Percentiles rank a stretch among this genome's conserved stretches.
Evolutionary conservation across 2,113 vertebrate genomes (phyloP).

Genomic region (Mesocricetus auratus): DNA sequence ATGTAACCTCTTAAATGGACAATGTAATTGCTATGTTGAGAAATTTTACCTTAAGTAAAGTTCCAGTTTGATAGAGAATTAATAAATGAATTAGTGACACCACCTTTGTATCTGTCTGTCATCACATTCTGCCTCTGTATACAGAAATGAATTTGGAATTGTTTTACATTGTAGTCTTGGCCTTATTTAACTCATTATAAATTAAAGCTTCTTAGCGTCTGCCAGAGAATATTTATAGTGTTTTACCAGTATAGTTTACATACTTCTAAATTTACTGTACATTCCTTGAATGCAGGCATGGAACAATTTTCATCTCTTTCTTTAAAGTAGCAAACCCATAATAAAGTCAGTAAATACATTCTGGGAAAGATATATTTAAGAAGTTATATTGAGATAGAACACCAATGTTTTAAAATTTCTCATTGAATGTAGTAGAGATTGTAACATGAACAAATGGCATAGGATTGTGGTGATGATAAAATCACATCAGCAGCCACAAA

Average conservation of each 20-base stretch:
- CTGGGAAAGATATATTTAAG: slow-evolving; percentile 1
- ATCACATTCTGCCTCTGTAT: not conserved
- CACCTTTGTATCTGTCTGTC: slow-evolving; percentile 21
- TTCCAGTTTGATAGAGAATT: slow-evolving; percentile 33
- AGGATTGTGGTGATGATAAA: slow-evolving; percentile 21
- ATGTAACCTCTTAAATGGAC: slow-evolving; percentile 6
- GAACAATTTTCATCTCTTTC: slow-evolving; percentile 4
- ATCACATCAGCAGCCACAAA: not conserved
- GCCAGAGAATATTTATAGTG: not conserved
- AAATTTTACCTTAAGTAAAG: slow-evolving; percentile 12
- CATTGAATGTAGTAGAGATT: slow-evolving; percentile 44
- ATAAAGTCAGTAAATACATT: slow-evolving; percentile 24
- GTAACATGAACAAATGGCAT: not conserved
- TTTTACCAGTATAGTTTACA: slow-evolving; percentile 43
- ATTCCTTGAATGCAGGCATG: slow-evolving; percentile 10
- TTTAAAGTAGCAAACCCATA: slow-evolving; percentile 27
- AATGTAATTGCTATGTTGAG: not conserved
- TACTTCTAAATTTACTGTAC: slow-evolving; percentile 30
- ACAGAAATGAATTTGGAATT: slow-evolving; percentile 28
- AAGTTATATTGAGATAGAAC: not conserved
- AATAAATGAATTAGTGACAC: slow-evolving; percentile 31
- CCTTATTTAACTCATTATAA: slow-evolving; percentile 33
- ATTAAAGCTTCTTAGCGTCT: slow-evolving; percentile 43
- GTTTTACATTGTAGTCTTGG: slow-evolving; percentile 15
- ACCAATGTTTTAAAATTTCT: slow-evolving; percentile 6